A percentile compares a stretch with the other conserved stretches of the same genome.
Conservation (phyloP, 2,888 invertebrate species). For the Spicauda simplicius region DNA sequence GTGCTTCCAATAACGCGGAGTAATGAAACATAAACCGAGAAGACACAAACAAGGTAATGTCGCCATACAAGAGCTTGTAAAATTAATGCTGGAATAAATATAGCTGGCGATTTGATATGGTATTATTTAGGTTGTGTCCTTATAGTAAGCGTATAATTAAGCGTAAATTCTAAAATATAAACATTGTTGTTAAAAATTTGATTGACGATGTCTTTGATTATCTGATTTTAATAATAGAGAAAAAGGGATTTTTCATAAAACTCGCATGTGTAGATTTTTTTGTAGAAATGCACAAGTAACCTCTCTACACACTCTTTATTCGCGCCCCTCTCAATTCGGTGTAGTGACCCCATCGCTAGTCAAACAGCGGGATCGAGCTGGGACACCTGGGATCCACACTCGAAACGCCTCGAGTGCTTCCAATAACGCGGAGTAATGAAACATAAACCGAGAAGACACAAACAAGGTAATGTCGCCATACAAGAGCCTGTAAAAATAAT, state of each 20-base stretch:
- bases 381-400: constrained; percentile 71
- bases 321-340: constrained; percentile 66
- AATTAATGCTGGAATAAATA: too few relatives aligned
- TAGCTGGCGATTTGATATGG: too few relatives aligned
- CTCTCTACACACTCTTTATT: constrained; percentile 49
- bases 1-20: constrained; percentile 48
- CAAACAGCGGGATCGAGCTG: constrained; percentile 57
- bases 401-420: constrained; percentile 48
- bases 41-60: background rate
- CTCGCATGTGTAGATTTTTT: too few relatives aligned
- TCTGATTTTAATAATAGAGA: too few relatives aligned
- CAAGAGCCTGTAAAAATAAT: too few relatives aligned
- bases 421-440: constrained; percentile 56
- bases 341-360: constrained; percentile 72
- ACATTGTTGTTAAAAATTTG: too few relatives aligned
- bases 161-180: too few relatives aligned
- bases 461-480: background rate
- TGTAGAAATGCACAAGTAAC: background rate
- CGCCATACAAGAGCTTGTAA: background rate
- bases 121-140: too few relatives aligned
- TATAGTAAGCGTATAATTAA: too few relatives aligned
- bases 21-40: constrained; percentile 60
- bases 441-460: constrained; percentile 50
- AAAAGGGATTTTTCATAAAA: too few relatives aligned
- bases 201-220: too few relatives aligned